Evolutionary conservation across 1,140 invertebrate genomes (phyloP), one percentile per base, ranked within the genome.

Genomic region (Drosophila repleta): DNA sequence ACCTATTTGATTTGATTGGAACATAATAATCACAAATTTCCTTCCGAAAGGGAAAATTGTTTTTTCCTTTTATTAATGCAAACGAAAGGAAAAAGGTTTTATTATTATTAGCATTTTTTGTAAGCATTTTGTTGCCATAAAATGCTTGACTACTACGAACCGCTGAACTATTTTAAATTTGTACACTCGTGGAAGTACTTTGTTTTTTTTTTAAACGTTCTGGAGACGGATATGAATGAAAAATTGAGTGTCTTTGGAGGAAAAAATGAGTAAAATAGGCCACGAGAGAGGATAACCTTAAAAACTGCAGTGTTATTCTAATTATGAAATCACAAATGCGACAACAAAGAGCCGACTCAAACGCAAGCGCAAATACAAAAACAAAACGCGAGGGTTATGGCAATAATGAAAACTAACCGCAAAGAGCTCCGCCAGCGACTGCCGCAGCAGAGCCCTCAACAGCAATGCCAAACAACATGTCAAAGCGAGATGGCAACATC

Each of bases 321-420:
- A 84, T 85, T 84, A 81, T 69, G 76, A 73, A 64, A 76, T 85
- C 81, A 80, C 81, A 84, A 84, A 84, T 84, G 80, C 64, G 73
- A 79, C 76, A 76, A 77, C 46, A 80, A 84, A 55, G 26, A 53
- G 24, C 15, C 26, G 35, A 3, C n/a, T 26, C 17, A 35, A 24
- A n/a, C 32, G 37, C 52, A 26, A 63, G 17, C 45, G 13, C 39
- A 43, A 43, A 43, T 17, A n/a, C 15, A 85, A 85, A 77, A 3
- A 11, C 10, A 29, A 29, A 29, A 29, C 66, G 76, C 68, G 60
- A 76, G 81, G 68, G 76, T 56, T 73, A 56, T 70, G 80, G 65
- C 73, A 85, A 84, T 84, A 84, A 84, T 84, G 76, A 84, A 85
- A 84, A 84, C 80, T 84, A 84, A 84, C 81, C 80, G 69, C 80